Percentiles rank a stretch among this genome's conserved stretches.
Evolutionary conservation across 1,140 invertebrate species (phyloP).

Genomic region (Apolygus lucorum): DNA sequence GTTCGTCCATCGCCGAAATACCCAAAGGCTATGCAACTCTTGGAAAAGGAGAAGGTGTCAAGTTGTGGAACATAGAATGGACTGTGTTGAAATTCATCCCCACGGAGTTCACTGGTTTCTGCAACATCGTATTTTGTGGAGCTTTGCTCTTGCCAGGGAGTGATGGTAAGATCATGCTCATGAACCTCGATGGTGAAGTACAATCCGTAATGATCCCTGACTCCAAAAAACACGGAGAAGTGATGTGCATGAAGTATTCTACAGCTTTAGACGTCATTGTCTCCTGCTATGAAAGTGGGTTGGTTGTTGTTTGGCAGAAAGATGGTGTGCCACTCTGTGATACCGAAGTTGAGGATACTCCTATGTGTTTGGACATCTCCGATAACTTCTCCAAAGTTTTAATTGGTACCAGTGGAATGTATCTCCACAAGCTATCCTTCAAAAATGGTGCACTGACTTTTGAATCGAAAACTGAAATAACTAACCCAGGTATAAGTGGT

Average conservation of each 20-base stretch:
- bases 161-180: slow-evolving; percentile 51
- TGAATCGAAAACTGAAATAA: slow-evolving; percentile 49
- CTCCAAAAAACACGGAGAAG: slow-evolving; percentile 45
- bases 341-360: slow-evolving; percentile 46
- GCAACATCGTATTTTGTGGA: slow-evolving; percentile 51
- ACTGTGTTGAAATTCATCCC: slow-evolving; percentile 45
- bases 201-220: slow-evolving; percentile 39
- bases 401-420: slow-evolving; percentile 52
- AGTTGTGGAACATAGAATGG: slow-evolving; percentile 53
- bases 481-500: slow-evolving; percentile 60
- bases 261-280: slow-evolving; percentile 46
- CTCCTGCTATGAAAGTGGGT: slow-evolving; percentile 55
- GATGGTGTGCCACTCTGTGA: slow-evolving; percentile 44
- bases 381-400: slow-evolving; percentile 51
- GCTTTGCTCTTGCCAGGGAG: slow-evolving; percentile 53
- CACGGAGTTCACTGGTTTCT: slow-evolving; percentile 55
- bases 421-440: slow-evolving; percentile 38
- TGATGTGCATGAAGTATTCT: slow-evolving; percentile 54
- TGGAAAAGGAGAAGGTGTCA: slow-evolving; percentile 56
- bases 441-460: slow-evolving; percentile 37
- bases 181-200: slow-evolving; percentile 46
- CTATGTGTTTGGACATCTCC: slow-evolving; percentile 60
- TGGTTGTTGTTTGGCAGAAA: slow-evolving; percentile 57
- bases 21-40: slow-evolving; percentile 51
- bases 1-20: slow-evolving; percentile 11